phyloP scores from a whole-genome alignment of 1,140 invertebrate genomes.

The Caenorhabditis brenneri region DNA sequence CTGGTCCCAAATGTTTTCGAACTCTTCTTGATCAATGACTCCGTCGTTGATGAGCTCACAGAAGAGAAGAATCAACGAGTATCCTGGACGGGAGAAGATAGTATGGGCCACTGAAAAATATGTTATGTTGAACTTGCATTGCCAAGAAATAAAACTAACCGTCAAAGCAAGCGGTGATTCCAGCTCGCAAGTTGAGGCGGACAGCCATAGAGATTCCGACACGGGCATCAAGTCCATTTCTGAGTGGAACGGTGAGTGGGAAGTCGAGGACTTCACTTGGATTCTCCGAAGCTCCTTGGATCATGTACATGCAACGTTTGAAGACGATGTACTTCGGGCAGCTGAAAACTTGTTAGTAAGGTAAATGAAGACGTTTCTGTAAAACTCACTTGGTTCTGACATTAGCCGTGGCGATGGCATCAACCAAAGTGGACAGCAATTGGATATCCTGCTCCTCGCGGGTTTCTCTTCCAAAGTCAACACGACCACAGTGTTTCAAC shows the following conservation, averaged over 20 bases:
- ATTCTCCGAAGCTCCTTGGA: not conserved
- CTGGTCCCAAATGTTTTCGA: not conserved
- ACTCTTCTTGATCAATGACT: not conserved
- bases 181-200: not conserved
- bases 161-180: constrained; percentile 4
- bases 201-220: not conserved
- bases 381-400: not conserved
- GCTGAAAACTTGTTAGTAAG: not conserved
- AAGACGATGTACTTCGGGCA: not conserved
- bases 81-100: not conserved
- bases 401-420: not conserved
- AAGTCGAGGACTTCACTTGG: not conserved
- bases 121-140: not conserved
- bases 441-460: not conserved
- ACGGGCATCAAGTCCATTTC: not conserved
- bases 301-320: not conserved
- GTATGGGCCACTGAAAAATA: not conserved
- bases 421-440: not conserved
- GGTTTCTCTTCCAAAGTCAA: not conserved
- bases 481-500: not conserved
- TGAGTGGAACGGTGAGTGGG: not conserved
- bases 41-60: not conserved
- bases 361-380: too few species aligned
- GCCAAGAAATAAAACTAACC: not conserved
- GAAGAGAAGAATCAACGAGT: not conserved